These are phyloP conservation scores for Anthonomus grandis DNA, from an alignment of 1,140 invertebrate genomes.

Conservation along the genomic window DNA sequence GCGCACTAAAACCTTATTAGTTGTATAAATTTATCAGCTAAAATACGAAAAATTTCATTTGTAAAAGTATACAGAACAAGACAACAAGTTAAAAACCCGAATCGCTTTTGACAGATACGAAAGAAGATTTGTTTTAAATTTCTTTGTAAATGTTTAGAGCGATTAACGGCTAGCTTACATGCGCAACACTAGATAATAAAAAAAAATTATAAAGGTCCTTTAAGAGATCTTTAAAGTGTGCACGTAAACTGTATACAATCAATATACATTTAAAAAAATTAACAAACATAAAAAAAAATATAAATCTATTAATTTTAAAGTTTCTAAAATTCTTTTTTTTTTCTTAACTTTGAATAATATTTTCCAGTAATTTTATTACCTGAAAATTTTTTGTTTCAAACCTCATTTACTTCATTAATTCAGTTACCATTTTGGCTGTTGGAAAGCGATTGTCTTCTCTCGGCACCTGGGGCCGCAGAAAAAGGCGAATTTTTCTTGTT, in stretches of 20 bases:
- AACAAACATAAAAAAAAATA: not conserved
- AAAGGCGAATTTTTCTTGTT: constrained; percentile 58
- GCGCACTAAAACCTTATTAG: too few species aligned
- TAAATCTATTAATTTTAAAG: not conserved
- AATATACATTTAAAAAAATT: constrained; percentile 11
- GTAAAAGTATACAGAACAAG: constrained; percentile 28
- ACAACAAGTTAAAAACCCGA: constrained; percentile 27
- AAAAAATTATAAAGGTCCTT: too few species aligned
- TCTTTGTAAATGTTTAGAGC: too few species aligned
- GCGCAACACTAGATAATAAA: not conserved
- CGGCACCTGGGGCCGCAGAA: constrained; percentile 66
- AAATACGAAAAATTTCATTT: constrained; percentile 36
- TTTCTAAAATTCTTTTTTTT: too few species aligned
- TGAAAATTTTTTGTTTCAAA: too few species aligned
- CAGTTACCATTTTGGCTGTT: too few species aligned
- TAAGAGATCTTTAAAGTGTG: too few species aligned
- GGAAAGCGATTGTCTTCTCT: constrained; percentile 53
- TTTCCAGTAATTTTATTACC: too few species aligned
- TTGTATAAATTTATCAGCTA: constrained; percentile 29
- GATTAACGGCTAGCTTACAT: too few species aligned
- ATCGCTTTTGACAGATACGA: not conserved
- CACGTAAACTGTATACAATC: constrained; percentile 4
- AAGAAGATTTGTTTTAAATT: not conserved
- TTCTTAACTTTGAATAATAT: too few species aligned
- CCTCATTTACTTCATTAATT: constrained; percentile 15